Conservation (phyloP, 2,888 invertebrate genomes). For the Noctuana brunneofusca region DNA sequence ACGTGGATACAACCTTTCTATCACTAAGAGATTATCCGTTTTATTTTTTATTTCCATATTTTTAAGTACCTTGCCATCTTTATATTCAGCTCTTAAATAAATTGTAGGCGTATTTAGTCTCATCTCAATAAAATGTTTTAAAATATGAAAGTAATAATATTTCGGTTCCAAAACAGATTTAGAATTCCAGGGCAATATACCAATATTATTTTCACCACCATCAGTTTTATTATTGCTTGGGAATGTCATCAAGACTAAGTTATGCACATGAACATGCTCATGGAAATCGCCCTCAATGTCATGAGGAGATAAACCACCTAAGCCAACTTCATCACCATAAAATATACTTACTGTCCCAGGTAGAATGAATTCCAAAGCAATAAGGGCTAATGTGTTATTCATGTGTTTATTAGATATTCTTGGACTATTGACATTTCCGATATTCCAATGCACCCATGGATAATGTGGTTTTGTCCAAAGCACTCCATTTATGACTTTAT, state of each 20-base stretch:
- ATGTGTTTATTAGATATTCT: constrained; percentile 82
- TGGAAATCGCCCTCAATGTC: constrained; percentile 83
- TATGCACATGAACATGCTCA: constrained; percentile 85
- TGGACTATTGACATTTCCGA: constrained; percentile 85
- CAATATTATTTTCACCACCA: constrained; percentile 53
- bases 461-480: constrained; percentile 85
- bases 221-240: constrained; percentile 56
- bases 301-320: constrained; percentile 78
- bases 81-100: constrained; percentile 87
- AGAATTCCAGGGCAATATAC: constrained; percentile 86
- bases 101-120: constrained; percentile 87
- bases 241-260: constrained; percentile 89
- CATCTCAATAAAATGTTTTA: constrained; percentile 83
- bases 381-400: constrained; percentile 87
- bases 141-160: constrained; percentile 78
- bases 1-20: constrained; percentile 91
- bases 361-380: constrained; percentile 89
- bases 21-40: constrained; percentile 85
- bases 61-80: constrained; percentile 83
- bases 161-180: constrained; percentile 73
- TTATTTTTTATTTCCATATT: constrained; percentile 87
- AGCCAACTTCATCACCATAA: constrained; percentile 95
- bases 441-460: constrained; percentile 92
- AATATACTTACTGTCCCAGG: constrained; percentile 94
- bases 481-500: constrained; percentile 79